Evolutionary conservation across 2,888 invertebrate genomes (phyloP).

Genomic region (Apantesis nais): DNA sequence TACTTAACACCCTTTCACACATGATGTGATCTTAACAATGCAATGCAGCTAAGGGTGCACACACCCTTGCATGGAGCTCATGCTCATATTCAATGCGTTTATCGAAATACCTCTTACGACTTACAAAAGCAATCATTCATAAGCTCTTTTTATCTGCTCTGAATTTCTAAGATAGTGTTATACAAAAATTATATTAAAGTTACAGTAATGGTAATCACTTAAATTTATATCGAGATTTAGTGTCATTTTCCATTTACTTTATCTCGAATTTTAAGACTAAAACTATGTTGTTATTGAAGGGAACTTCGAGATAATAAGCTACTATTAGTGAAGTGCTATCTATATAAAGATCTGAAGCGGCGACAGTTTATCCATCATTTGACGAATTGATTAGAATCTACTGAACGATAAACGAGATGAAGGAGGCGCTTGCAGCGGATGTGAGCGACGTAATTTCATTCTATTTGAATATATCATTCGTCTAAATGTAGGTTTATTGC

Average conservation of each 20-base stretch:
- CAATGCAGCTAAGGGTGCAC: constrained; percentile 56
- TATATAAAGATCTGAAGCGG: constrained; percentile 65
- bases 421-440: constrained; percentile 80
- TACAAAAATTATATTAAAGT: constrained; percentile 7
- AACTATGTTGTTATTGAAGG: constrained; percentile 44
- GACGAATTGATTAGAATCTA: constrained; percentile 80
- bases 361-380: constrained; percentile 70
- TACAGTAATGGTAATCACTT: not conserved
- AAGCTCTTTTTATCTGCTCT: constrained; percentile 1
- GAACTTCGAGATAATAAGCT: constrained; percentile 54
- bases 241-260: constrained; percentile 12
- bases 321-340: constrained; percentile 61
- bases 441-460: constrained; percentile 79
- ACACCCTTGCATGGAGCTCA: constrained; percentile 49
- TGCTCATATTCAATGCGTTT: constrained; percentile 54
- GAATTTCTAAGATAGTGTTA: not conserved
- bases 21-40: constrained; percentile 81
- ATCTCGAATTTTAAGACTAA: constrained; percentile 31
- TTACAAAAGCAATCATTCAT: constrained; percentile 50
- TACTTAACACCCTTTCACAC: constrained; percentile 87
- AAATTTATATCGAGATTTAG: not conserved
- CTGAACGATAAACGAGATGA: constrained; percentile 67
- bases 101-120: constrained; percentile 62
- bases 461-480: constrained; percentile 84
- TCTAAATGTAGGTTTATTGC: constrained; percentile 84